Base-by-base conservation (phyloP, 2,797 vertebrate species). In the Picus viridis region DNA sequence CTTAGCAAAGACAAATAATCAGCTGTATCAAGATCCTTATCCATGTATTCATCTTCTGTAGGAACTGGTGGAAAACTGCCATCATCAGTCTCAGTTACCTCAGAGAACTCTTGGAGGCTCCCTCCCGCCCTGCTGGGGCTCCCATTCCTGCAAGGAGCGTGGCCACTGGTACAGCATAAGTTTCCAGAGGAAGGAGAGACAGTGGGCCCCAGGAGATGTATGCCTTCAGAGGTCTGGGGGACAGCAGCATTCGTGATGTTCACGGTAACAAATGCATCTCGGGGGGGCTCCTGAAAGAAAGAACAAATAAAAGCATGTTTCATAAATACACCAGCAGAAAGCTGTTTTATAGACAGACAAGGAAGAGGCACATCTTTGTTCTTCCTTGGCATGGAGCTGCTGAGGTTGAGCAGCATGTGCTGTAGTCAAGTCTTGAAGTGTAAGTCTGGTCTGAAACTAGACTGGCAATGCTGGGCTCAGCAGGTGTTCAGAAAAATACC, bases 11-110 rank as follows among this genome's bases (percentile, higher is more conserved):
- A 91, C 4, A 86, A 86, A 71, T 90, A 93, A 77, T 85, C 89
- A 24, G 81, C 10, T 9, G 83, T 29, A 64, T 41, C 93, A 17
- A 84, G 56, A 57, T 95, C 76, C 86, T 97, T 96, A 90, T 97
- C 97, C 23, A 16, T 71, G 51, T 98, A 98, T 76, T 98, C 98
- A 6, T 98, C 97, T 75, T 98, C 98, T 0, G 1, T 98, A 89
- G 98, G 98, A 59, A 96, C 72, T 53, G 96, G 95, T 85, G 95
- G 91, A 62, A 96, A 96, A 19, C 83, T 59, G 56, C 85, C 94
- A 10, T 83, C 93, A 24, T 90, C 72, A 57, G 88, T 71, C 77
- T 96, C 86, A 0, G 86, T 88, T 73, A 75, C 63, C 71, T 96
- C 32, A 22, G 92, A 56, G 47, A 97, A 86, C 8, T 54, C 43